Evolutionary conservation across 2,113 vertebrate genomes (phyloP).

Genomic region (Dendropsophus ebraccatus): DNA sequence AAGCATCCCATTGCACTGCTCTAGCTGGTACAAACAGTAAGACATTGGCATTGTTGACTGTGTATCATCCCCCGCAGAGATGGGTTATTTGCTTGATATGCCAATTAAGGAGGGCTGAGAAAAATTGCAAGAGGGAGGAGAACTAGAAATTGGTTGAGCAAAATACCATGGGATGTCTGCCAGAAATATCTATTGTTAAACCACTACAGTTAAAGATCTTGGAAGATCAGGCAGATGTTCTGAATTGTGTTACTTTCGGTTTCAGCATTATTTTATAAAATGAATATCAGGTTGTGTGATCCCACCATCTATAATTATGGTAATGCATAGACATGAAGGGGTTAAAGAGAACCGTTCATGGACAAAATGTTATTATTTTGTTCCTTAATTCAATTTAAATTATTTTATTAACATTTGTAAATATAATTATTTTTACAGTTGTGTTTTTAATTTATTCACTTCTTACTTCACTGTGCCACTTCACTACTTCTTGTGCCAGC

Average conservation of each 20-base stretch:
- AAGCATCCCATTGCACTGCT: conserved; percentile 34
- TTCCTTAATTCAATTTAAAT: too few relatives aligned
- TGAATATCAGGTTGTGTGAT: too few relatives aligned
- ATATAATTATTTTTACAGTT: too few relatives aligned
- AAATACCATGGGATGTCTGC: not conserved
- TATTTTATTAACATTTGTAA: too few relatives aligned
- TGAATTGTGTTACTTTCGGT: not conserved
- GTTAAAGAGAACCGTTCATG: too few relatives aligned
- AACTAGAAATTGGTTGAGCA: not conserved
- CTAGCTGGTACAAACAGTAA: conserved; percentile 43
- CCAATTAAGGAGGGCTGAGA: conserved; percentile 48
- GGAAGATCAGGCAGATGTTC: not conserved
- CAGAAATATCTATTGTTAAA: conserved; percentile 15
- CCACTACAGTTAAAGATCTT: not conserved
- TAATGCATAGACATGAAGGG: too few relatives aligned
- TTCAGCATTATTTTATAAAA: not conserved
- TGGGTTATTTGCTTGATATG: conserved; percentile 53
- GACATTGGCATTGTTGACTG: conserved; percentile 46
- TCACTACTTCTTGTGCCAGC: too few relatives aligned
- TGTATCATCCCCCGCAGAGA: conserved; percentile 49
- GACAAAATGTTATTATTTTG: too few relatives aligned
- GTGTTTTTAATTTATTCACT: too few relatives aligned
- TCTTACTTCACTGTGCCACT: too few relatives aligned
- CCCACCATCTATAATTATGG: too few relatives aligned
- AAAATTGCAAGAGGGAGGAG: conserved; percentile 24